Evolutionary conservation across 2,888 invertebrate genomes (phyloP).

Genomic region (Gastrophysa polygoni): DNA sequence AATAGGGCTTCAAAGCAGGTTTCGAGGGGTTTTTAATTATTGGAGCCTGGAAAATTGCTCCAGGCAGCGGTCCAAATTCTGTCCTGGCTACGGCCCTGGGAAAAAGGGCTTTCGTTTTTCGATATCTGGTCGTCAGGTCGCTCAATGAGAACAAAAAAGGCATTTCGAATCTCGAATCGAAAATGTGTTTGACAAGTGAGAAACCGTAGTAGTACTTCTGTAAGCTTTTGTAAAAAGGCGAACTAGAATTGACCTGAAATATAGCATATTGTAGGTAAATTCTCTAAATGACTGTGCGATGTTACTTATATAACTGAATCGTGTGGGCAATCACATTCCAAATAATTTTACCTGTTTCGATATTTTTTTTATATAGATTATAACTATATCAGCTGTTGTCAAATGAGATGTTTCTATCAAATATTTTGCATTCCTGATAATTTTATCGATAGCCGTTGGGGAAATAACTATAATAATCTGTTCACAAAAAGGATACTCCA

Average conservation of each 20-base stretch:
- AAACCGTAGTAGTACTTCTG: neutral
- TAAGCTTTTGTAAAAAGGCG: neutral
- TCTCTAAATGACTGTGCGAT: conserved; percentile 30
- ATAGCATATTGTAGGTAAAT: neutral
- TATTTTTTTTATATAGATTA: conserved; percentile 28
- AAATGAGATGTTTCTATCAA: conserved; percentile 21
- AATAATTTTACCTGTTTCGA: conserved; percentile 43
- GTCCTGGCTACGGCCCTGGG: no score
- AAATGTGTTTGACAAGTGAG: no score
- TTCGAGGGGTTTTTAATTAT: no score
- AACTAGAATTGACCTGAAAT: conserved; percentile 4
- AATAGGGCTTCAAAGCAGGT: no score
- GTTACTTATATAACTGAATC: conserved; percentile 34
- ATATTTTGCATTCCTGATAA: conserved; percentile 7
- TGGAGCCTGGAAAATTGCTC: no score
- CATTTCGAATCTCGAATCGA: neutral
- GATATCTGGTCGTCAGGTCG: no score
- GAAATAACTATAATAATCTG: no score
- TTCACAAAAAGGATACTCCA: no score
- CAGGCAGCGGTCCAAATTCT: no score
- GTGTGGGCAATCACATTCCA: conserved; percentile 48
- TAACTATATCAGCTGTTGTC: conserved; percentile 13
- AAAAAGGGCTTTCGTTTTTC: neutral
- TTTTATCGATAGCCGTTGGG: no score
- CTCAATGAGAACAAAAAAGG: neutral